Evolutionary conservation across 23 tunicate genomes (phyloP).

Genomic region (Ciona savignyi): DNA sequence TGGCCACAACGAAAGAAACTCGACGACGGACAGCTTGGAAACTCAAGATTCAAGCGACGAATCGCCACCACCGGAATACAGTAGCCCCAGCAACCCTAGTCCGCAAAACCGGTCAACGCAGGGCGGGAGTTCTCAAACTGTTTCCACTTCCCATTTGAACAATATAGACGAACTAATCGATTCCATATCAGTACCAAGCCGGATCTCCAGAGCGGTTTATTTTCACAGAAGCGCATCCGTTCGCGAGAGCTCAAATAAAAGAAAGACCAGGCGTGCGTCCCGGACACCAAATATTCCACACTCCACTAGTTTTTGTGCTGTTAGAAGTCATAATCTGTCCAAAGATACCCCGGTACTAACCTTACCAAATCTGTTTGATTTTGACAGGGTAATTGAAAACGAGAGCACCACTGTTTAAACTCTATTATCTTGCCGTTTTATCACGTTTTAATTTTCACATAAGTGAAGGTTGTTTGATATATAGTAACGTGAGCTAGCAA

Average conservation of each 20-base stretch:
- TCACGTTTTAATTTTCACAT: no score
- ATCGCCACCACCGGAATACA: background rate
- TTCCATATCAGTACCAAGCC: slow-evolving; percentile 16
- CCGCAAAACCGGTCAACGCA: background rate
- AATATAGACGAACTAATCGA: slow-evolving; percentile 19
- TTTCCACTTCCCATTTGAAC: background rate
- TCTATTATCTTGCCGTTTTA: no score
- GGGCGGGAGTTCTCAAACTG: background rate
- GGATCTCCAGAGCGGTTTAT: background rate
- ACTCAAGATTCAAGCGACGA: background rate
- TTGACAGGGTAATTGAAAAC: background rate
- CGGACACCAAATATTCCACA: background rate
- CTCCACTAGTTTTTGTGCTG: background rate
- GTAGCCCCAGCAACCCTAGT: background rate
- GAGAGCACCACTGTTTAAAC: background rate
- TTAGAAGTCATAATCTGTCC: background rate
- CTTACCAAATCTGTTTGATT: background rate
- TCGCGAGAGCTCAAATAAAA: background rate
- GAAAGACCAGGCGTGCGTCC: background rate
- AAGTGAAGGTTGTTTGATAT: no score
- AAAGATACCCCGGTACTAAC: background rate
- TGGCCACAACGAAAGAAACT: background rate
- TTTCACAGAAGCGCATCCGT: background rate
- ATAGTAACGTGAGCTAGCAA: no score
- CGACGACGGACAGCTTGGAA: background rate